phyloP scores from a whole-genome alignment of 2,888 invertebrate genomes.

The Prosopocoilus inquinatus region DNA sequence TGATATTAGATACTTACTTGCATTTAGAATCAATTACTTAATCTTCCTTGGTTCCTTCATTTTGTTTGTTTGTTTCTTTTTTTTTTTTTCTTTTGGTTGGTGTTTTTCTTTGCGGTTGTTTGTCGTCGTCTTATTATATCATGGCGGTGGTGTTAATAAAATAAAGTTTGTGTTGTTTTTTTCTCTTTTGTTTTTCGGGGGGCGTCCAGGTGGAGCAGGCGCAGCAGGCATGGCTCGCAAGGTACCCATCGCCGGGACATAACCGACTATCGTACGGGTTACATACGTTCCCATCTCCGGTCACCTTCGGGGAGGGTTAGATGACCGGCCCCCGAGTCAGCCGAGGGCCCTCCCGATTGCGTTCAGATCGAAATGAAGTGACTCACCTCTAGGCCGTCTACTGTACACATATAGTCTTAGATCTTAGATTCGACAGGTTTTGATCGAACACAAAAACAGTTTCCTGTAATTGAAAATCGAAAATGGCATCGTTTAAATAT shows the following conservation, averaged over 20 bases:
- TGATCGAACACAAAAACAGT: no score
- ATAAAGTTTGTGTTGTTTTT: neutral
- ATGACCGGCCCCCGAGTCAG: constrained; percentile 61
- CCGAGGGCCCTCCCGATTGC: neutral
- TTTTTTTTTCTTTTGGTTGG: no score
- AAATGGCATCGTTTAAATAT: no score
- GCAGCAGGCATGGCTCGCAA: constrained; percentile 60
- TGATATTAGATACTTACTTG: no score
- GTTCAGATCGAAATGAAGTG: neutral
- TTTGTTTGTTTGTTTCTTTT: neutral
- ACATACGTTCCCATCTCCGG: constrained; percentile 87
- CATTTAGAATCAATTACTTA: no score
- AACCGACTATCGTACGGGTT: constrained; percentile 80
- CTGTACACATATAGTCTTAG: neutral
- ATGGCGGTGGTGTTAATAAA: no score
- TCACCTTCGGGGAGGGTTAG: constrained; percentile 91
- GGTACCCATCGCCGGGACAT: constrained; percentile 61
- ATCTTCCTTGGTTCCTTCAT: no score
- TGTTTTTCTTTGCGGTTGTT: neutral
- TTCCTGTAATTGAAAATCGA: no score
- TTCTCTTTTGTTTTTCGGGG: neutral
- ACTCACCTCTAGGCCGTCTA: neutral
- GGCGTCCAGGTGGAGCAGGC: constrained; percentile 70
- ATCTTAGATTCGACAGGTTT: no score
- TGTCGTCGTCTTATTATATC: neutral